Percentiles rank a stretch among this genome's conserved stretches.
Conservation (phyloP, 2,888 invertebrate genomes). For the Athalia cordata region DNA sequence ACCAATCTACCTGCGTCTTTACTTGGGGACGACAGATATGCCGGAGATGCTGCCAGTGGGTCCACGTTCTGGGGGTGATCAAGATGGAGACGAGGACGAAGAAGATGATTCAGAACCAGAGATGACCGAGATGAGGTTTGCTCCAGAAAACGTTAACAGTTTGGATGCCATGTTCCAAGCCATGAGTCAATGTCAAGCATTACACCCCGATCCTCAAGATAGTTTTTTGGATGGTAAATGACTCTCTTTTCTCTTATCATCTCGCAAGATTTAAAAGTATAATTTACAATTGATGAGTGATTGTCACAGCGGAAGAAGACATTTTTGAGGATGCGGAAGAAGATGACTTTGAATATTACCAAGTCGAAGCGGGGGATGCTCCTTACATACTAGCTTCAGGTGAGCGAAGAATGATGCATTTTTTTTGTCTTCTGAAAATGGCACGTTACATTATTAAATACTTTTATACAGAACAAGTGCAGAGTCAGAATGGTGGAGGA, state of each 20-base stretch:
- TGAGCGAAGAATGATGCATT: constrained; percentile 51
- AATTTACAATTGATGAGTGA: constrained; percentile 1
- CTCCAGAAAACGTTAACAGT: constrained; percentile 79
- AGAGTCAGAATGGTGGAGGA: constrained; percentile 70
- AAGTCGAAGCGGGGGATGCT: constrained; percentile 73
- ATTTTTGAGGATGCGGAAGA: constrained; percentile 74
- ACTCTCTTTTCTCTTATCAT: neutral
- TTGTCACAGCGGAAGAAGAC: constrained; percentile 72
- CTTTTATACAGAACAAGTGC: constrained; percentile 69
- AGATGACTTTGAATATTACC: constrained; percentile 72
- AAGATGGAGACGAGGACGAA: constrained; percentile 75
- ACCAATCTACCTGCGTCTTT: neutral
- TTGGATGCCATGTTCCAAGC: constrained; percentile 84
- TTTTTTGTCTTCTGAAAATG: constrained; percentile 2
- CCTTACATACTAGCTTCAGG: constrained; percentile 68
- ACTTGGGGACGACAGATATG: constrained; percentile 53
- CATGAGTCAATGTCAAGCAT: constrained; percentile 84
- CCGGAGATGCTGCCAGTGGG: constrained; percentile 58
- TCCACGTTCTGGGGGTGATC: constrained; percentile 67
- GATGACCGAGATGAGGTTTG: constrained; percentile 83
- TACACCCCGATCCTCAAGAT: constrained; percentile 87
- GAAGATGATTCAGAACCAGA: constrained; percentile 76
- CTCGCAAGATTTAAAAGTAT: neutral
- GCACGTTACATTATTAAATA: too few species aligned
- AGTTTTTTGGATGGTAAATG: constrained; percentile 74